These are phyloP conservation scores for Hepsetus odoe DNA, from an alignment of 2,113 vertebrate genomes.

Conservation along the genomic window DNA sequence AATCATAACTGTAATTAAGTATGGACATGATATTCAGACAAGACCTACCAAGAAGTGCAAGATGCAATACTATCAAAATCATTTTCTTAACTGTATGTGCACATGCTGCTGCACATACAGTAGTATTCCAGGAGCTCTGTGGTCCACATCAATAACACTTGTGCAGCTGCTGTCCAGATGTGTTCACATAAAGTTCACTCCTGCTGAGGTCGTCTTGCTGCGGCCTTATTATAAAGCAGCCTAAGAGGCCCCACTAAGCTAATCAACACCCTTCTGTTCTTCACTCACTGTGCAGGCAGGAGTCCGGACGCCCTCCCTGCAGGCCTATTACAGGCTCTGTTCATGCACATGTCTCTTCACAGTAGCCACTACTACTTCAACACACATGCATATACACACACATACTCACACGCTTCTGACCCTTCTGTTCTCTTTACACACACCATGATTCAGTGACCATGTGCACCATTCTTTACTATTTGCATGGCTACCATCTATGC, in stretches of 20 bases:
- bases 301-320: slow-evolving; percentile 10
- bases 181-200: slow-evolving; percentile 24
- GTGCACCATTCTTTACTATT: too few relatives aligned
- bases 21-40: too few relatives aligned
- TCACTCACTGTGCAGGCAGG: slow-evolving; percentile 17
- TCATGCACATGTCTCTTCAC: slow-evolving; percentile 2
- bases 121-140: not conserved
- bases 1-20: too few relatives aligned
- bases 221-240: slow-evolving; percentile 42
- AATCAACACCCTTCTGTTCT: slow-evolving; percentile 49
- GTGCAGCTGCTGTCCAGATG: slow-evolving; percentile 57
- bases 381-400: slow-evolving; percentile 8
- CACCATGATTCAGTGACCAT: too few relatives aligned
- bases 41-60: too few relatives aligned
- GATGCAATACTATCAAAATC: too few relatives aligned
- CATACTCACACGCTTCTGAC: not conserved
- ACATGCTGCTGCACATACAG: not conserved
- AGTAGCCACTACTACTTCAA: not conserved
- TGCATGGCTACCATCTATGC: too few relatives aligned
- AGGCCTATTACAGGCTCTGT: slow-evolving; percentile 26
- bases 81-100: not conserved
- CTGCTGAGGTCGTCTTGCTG: slow-evolving; percentile 11
- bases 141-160: not conserved
- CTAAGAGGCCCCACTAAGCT: slow-evolving; percentile 34
- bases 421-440: not conserved